Conservation (phyloP, 1,140 invertebrate species). For the Scylla paramamosain region DNA sequence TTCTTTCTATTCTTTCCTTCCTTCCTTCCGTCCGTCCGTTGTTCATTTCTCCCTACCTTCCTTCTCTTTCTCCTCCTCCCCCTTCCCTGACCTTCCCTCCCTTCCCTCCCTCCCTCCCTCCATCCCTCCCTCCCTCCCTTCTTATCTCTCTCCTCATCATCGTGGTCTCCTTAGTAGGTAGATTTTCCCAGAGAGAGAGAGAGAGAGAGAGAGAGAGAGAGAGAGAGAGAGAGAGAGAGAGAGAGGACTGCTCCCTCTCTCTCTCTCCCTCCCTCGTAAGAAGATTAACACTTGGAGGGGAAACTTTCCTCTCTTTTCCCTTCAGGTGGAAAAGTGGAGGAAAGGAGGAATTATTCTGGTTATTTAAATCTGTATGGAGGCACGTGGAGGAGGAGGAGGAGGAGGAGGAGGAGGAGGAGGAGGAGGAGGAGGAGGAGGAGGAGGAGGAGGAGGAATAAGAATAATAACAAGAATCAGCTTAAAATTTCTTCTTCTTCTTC, state of each 20-base stretch:
- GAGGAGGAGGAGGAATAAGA: not conserved
- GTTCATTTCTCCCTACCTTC: not conserved
- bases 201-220: not conserved
- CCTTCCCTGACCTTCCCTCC: not conserved
- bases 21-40: not conserved
- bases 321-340: too few species aligned
- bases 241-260: too few species aligned
- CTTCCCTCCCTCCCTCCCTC: not conserved
- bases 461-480: not conserved
- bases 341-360: not conserved
- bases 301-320: not conserved
- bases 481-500: too few species aligned
- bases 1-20: not conserved
- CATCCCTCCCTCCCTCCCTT: not conserved
- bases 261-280: too few species aligned
- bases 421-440: not conserved
- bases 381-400: not conserved
- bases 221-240: too few species aligned
- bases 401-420: not conserved
- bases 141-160: not conserved
- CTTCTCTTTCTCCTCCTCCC: not conserved
- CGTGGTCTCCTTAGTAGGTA: not conserved
- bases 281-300: not conserved
- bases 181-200: not conserved
- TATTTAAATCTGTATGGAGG: not conserved